Evolutionary conservation across 2,113 vertebrate species (phyloP).

Genomic region (Chrysochloris asiatica): DNA sequence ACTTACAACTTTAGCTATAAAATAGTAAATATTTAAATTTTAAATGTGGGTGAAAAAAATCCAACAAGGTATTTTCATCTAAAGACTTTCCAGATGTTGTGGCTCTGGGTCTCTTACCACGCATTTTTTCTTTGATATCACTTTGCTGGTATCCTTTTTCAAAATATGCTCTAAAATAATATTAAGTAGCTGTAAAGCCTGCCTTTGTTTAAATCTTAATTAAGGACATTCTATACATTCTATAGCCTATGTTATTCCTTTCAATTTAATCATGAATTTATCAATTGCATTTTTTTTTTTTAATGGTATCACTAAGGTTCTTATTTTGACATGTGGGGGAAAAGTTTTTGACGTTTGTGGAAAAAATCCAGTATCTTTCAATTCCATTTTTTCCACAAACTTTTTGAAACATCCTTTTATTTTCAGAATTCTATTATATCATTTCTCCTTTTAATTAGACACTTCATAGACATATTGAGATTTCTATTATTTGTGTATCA

Average conservation of each 20-base stretch:
- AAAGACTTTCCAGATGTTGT: not conserved
- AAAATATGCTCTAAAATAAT: not conserved
- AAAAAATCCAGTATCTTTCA: no score
- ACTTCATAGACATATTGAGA: not conserved
- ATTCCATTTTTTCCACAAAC: no score
- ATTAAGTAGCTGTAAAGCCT: slow-evolving; percentile 7
- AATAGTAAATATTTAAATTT: not conserved
- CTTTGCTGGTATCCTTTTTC: not conserved
- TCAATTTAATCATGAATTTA: slow-evolving; percentile 21
- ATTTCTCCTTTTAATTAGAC: not conserved
- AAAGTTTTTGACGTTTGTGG: no score
- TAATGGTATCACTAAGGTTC: not conserved
- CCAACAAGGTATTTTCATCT: not conserved
- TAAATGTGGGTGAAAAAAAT: not conserved
- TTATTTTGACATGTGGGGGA: not conserved
- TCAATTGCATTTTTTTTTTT: not conserved
- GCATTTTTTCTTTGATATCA: not conserved
- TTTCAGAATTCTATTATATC: not conserved
- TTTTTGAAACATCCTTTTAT: no score
- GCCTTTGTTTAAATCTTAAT: not conserved
- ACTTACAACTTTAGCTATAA: not conserved
- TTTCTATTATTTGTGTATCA: not conserved
- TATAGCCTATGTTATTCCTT: not conserved
- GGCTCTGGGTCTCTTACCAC: not conserved
- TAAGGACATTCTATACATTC: not conserved